These are phyloP conservation scores for Dendropsophus ebraccatus DNA, from an alignment of 2,113 vertebrate species.

Conservation along the genomic window DNA sequence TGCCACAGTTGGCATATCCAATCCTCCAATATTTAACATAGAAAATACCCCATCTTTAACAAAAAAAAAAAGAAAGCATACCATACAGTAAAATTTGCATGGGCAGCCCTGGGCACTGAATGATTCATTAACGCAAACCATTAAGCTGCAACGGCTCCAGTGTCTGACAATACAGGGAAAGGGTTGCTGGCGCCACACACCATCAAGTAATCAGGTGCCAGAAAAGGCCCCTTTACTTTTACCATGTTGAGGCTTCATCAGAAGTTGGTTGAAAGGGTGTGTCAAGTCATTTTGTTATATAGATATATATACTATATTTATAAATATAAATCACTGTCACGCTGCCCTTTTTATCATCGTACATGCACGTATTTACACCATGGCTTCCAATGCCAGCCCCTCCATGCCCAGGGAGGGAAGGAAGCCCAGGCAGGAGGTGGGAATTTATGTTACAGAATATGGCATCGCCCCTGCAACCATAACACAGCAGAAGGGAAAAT, in stretches of 20 bases:
- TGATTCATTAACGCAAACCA: conserved; percentile 18
- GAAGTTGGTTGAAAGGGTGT: conserved; percentile 17
- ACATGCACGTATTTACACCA: conserved; percentile 59
- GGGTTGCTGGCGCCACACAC: conserved; percentile 14
- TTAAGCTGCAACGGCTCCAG: conserved; percentile 48
- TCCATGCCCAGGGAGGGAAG: conserved; percentile 53
- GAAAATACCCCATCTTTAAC: background rate
- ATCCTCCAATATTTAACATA: background rate
- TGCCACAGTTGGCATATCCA: background rate
- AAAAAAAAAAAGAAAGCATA: conserved; percentile 5
- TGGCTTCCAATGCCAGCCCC: conserved; percentile 54
- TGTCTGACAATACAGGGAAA: conserved; percentile 45
- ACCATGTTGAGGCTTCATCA: conserved; percentile 38
- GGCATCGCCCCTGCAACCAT: background rate
- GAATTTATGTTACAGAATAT: background rate
- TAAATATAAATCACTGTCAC: conserved; percentile 56
- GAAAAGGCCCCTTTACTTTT: conserved; percentile 18
- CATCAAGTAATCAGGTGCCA: conserved; percentile 14
- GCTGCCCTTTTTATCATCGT: conserved; percentile 40
- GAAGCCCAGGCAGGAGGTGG: conserved; percentile 31
- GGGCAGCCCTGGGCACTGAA: conserved; percentile 7
- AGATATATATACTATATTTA: conserved; percentile 58
- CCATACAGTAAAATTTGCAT: conserved; percentile 7
- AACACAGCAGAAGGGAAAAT: conserved; percentile 17
- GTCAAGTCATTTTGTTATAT: conserved; percentile 46